Evolutionary conservation across 2,888 invertebrate species (phyloP), one percentile per base, ranked within the genome.

Genomic region (Agrotis exclamationis): DNA sequence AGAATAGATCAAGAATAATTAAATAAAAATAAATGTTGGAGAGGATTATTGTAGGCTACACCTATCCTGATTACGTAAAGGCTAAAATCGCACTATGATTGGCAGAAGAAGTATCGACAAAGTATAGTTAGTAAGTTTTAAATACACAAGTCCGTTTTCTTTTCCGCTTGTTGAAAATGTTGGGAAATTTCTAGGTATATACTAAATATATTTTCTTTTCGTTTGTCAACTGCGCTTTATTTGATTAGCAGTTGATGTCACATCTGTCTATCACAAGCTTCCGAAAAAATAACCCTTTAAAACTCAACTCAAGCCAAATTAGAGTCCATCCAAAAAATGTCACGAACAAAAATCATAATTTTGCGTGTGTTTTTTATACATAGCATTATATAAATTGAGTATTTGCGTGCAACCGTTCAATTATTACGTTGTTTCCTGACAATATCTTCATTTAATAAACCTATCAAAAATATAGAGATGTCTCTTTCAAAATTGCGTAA

Each of bases 371-470:
- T 54, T 54, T 28, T 54, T 33, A 56, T 33, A 39, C 45, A n/a
- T 22, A 44, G 57, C 28, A 47, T 18, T 71, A 70, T 58, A 72
- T 82, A 77, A 76, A 79, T 79, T 74, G 80, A 57, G 67, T 60
- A 67, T 72, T 84, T 58, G 83, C 85, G 85, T 84, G 83, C 83
- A 63, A 51, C 51, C 33, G 44, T 64, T 67, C 58, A 56, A 63
- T 50, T 65, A 80, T 77, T 79, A 71, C 54, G 65, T 84, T 51
- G 57, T 85, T 83, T 77, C 62, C 71, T 80, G 73, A 51, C 73
- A 50, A 74, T 54, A 74, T 66, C 84, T 86, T 86, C 83, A 86
- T 88, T 90, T 90, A 91, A 93, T 93, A 90, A 91, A 91, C 90
- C 76, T 83, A 91, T 91, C 87, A 86, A 48, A 56, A 74, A 44